A percentile compares a stretch with the other conserved stretches of the same genome.
Evolutionary conservation across 2,888 invertebrate genomes (phyloP).

Genomic region (Melanargia galathea): DNA sequence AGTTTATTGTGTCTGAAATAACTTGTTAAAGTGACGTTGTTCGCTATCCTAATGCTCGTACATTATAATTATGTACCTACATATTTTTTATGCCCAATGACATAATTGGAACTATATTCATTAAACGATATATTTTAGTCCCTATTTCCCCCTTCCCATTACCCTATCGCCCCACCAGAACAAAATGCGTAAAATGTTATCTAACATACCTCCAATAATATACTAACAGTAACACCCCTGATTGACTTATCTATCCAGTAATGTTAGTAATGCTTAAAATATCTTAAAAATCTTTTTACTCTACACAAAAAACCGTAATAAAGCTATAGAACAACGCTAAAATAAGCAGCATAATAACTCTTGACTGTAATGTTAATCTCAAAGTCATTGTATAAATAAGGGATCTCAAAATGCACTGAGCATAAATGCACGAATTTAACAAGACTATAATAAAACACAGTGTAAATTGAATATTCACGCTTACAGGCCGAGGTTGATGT

Average conservation of each 20-base stretch:
- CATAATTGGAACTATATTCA: background rate
- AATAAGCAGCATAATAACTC: background rate
- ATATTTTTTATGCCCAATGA: background rate
- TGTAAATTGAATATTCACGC: constrained; percentile 38
- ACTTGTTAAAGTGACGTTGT: constrained; percentile 12
- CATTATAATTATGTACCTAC: background rate
- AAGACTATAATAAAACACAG: constrained; percentile 33
- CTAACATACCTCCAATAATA: too few relatives aligned
- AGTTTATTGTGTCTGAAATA: constrained; percentile 17
- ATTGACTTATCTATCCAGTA: too few relatives aligned
- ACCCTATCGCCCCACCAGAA: too few relatives aligned
- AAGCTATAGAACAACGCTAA: background rate
- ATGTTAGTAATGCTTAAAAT: too few relatives aligned
- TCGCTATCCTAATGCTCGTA: background rate
- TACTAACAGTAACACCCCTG: too few relatives aligned
- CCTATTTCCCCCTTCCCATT: too few relatives aligned
- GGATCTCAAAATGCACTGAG: constrained; percentile 23
- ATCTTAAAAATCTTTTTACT: too few relatives aligned
- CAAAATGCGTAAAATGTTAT: too few relatives aligned
- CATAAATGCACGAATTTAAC: constrained; percentile 30
- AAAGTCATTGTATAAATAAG: constrained; percentile 30
- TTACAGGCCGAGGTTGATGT: constrained; percentile 36
- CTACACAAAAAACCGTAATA: background rate
- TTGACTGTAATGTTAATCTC: constrained; percentile 23
- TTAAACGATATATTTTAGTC: too few relatives aligned